A percentile compares a stretch with the other conserved stretches of the same genome.
phyloP scores from a whole-genome alignment of 1,140 invertebrate genomes.

The Lutraria rhynchaena region DNA sequence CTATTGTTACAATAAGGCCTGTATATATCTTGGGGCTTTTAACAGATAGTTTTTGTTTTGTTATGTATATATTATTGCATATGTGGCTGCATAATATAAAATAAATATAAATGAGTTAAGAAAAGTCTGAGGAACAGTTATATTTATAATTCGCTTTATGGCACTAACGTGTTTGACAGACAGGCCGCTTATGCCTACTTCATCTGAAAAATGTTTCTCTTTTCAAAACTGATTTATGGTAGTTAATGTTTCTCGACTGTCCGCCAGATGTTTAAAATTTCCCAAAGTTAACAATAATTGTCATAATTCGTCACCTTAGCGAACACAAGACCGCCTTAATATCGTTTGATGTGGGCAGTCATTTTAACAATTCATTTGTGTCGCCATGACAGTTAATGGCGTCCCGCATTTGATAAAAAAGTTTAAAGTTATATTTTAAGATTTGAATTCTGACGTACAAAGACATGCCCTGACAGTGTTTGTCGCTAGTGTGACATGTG shows the following conservation, averaged over 20 bases:
- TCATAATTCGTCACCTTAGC: constrained; percentile 12
- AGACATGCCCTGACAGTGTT: constrained; percentile 25
- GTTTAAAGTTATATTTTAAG: constrained; percentile 40
- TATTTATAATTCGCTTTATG: too few species aligned
- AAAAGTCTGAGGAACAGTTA: too few species aligned
- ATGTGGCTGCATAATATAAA: too few species aligned
- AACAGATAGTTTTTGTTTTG: too few species aligned
- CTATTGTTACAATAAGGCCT: too few species aligned
- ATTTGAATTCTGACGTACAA: not conserved
- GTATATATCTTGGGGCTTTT: too few species aligned
- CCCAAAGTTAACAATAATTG: not conserved
- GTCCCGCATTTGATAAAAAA: constrained; percentile 18
- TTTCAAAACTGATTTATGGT: too few species aligned
- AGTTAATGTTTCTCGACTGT: not conserved
- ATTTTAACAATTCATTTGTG: constrained; percentile 36
- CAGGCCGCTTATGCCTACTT: too few species aligned
- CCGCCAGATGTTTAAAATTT: constrained; percentile 33
- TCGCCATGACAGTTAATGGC: constrained; percentile 28
- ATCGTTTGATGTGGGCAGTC: constrained; percentile 26
- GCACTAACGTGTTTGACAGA: too few species aligned
- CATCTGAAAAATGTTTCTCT: too few species aligned
- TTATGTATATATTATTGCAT: too few species aligned
- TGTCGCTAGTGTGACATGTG: constrained; percentile 9
- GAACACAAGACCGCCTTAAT: constrained; percentile 3
- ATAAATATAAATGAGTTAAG: too few species aligned